Conservation (phyloP, 2,113 vertebrate genomes). For the Theropithecus gelada region DNA sequence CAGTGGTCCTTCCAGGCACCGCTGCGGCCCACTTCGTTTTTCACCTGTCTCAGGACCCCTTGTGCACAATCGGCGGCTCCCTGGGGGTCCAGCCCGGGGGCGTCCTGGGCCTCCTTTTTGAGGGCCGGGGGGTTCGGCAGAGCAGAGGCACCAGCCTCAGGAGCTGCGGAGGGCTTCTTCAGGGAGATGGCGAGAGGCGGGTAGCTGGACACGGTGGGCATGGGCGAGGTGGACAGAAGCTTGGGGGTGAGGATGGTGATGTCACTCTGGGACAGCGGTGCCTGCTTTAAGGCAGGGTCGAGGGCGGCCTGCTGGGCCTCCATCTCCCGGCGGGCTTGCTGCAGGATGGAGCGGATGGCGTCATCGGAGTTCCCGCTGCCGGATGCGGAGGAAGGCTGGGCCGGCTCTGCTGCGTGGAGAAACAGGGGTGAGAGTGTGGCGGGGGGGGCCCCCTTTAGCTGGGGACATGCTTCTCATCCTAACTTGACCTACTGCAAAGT, state of each 20-base stretch:
- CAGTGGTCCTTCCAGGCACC: conserved; percentile 96
- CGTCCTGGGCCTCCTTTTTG: conserved; percentile 90
- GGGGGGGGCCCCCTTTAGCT: accelerated
- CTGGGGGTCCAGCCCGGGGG: conserved; percentile 85
- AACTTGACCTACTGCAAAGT: neutral
- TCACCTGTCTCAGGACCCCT: conserved; percentile 86
- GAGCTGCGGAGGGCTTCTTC: conserved; percentile 89
- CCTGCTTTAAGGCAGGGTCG: conserved; percentile 93
- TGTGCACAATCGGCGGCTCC: conserved; percentile 84
- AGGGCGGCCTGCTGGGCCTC: conserved; percentile 95
- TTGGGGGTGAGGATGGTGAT: conserved; percentile 90
- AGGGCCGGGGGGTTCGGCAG: conserved; percentile 89
- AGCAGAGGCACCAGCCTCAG: conserved; percentile 86
- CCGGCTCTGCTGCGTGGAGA: conserved; percentile 88
- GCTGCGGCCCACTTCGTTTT: conserved; percentile 88
- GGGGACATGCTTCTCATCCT: no score
- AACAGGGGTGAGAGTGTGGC: neutral
- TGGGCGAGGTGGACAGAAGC: conserved; percentile 87
- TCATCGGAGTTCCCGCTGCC: conserved; percentile 92
- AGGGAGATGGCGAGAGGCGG: conserved; percentile 92
- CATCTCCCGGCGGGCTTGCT: conserved; percentile 96
- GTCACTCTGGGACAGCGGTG: conserved; percentile 91
- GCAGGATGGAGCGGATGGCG: conserved; percentile 95
- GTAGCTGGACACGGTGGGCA: conserved; percentile 88
- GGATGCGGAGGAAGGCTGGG: conserved; percentile 88